These are phyloP conservation scores for Bettongia penicillata DNA, from an alignment of 2,113 vertebrate genomes.

Conservation along the genomic window DNA sequence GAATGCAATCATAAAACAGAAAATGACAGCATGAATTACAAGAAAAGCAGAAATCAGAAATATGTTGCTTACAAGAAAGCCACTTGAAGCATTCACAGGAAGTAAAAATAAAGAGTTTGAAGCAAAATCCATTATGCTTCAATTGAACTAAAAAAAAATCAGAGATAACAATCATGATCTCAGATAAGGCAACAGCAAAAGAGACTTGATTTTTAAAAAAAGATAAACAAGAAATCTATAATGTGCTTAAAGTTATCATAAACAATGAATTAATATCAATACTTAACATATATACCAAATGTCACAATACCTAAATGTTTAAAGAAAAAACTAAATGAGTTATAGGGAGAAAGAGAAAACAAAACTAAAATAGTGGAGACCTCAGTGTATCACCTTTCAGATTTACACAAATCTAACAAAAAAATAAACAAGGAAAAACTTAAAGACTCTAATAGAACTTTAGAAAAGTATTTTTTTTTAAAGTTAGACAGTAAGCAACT, in stretches of 20 bases:
- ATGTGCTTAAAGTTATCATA: neutral
- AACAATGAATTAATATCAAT: neutral
- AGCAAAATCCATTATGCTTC: neutral
- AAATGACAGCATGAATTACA: neutral
- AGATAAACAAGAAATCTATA: neutral
- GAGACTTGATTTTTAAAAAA: neutral
- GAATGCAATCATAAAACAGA: neutral
- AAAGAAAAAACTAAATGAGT: neutral
- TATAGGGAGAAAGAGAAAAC: neutral
- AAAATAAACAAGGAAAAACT: neutral
- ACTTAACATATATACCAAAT: neutral
- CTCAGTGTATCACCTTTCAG: neutral
- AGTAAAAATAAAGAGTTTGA: neutral
- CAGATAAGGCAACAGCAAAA: neutral
- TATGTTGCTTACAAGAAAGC: neutral
- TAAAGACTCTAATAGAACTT: neutral
- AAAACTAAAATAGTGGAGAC: neutral
- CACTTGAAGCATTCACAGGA: neutral
- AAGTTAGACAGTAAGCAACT: no score
- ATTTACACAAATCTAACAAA: neutral
- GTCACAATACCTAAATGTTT: neutral
- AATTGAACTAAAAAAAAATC: neutral
- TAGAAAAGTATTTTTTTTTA: neutral
- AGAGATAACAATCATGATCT: neutral
- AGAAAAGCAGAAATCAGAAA: neutral